phyloP scores from a whole-genome alignment of 2,113 vertebrate genomes.

The Serinus canaria region DNA sequence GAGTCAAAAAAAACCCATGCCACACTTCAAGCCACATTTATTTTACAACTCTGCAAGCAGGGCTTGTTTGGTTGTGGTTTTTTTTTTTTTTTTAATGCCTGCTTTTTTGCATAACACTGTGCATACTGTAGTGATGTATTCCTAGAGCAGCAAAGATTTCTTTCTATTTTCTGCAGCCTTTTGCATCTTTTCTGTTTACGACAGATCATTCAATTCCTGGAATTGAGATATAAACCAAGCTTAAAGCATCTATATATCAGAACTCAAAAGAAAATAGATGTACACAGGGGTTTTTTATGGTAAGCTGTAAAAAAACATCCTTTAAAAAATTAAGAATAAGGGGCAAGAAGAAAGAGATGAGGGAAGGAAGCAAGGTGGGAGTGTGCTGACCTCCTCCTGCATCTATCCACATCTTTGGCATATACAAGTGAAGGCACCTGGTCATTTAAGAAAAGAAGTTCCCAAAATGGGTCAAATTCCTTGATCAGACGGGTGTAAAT shows the following conservation, averaged over 20 bases:
- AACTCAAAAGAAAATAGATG: not conserved
- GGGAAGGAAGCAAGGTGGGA: not conserved
- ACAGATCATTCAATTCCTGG: not conserved
- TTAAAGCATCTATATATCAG: not conserved
- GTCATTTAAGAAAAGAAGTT: not conserved
- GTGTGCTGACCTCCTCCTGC: not conserved
- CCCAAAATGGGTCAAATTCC: not conserved
- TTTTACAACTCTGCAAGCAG: conserved; percentile 26
- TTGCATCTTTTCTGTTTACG: conserved; percentile 24
- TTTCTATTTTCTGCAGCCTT: conserved; percentile 6
- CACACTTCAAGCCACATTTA: conserved; percentile 21
- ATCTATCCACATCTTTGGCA: not conserved
- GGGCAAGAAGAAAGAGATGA: not conserved
- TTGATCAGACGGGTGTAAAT: not conserved
- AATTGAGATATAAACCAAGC: not conserved
- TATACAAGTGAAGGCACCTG: not conserved
- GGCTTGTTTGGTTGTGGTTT: fast-evolving
- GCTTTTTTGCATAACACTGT: not conserved
- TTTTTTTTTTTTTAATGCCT: not conserved
- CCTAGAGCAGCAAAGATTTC: not conserved
- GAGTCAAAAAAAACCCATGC: not conserved
- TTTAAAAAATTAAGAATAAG: not conserved
- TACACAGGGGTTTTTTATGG: not conserved
- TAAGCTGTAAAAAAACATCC: not conserved
- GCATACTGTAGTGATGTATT: not conserved